These are phyloP conservation scores for Heliconius charithonia DNA, from an alignment of 2,888 invertebrate species.

Conservation along the genomic window DNA sequence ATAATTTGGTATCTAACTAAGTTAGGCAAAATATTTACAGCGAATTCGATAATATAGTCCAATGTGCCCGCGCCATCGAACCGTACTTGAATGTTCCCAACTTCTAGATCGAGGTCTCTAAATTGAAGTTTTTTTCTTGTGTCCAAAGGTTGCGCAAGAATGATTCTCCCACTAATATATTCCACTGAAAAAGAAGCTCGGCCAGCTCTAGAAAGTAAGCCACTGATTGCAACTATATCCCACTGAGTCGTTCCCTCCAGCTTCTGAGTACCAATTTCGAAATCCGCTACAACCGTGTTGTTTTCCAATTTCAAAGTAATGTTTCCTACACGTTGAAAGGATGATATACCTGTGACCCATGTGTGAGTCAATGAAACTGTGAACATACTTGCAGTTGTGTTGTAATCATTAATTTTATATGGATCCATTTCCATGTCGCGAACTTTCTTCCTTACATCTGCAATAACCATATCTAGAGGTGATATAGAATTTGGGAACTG, in stretches of 20 bases:
- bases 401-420: conserved; percentile 88
- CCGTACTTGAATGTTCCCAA: conserved; percentile 93
- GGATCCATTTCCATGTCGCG: conserved; percentile 88
- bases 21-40: conserved; percentile 92
- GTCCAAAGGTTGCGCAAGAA: conserved; percentile 90
- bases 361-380: conserved; percentile 88
- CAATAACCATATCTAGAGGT: conserved; percentile 92
- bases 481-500: conserved; percentile 93
- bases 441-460: conserved; percentile 88
- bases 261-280: conserved; percentile 91
- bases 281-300: conserved; percentile 85
- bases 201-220: conserved; percentile 87
- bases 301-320: conserved; percentile 89
- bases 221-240: conserved; percentile 88
- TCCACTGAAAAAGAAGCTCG: conserved; percentile 91
- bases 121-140: conserved; percentile 88
- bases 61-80: conserved; percentile 93
- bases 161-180: conserved; percentile 87
- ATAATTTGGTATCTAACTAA: conserved; percentile 93
- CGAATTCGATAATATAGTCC: conserved; percentile 92
- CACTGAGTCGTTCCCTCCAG: conserved; percentile 90
- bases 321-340: conserved; percentile 92
- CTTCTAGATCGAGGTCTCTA: conserved; percentile 89
- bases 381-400: conserved; percentile 88
- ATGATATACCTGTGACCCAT: conserved; percentile 90